Evolutionary conservation across 2,113 vertebrate species (phyloP).

Genomic region (Eolophus roseicapilla): DNA sequence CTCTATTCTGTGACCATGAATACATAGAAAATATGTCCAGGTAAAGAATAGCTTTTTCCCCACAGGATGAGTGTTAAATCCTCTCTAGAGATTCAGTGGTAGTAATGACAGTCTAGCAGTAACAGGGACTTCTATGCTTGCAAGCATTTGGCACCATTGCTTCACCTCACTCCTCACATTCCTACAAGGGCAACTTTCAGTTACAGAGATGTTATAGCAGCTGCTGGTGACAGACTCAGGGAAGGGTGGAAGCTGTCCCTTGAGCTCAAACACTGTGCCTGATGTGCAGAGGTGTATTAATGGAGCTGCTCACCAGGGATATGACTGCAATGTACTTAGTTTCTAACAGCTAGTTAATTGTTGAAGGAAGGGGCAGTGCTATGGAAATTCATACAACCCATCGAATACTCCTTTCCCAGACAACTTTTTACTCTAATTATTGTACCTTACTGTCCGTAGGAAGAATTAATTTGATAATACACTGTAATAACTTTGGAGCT

Average conservation of each 20-base stretch:
- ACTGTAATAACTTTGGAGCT: background rate
- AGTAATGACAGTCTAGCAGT: background rate
- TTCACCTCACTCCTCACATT: background rate
- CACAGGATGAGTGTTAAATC: background rate
- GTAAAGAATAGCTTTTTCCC: background rate
- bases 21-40: background rate
- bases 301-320: background rate
- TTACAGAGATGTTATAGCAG: background rate
- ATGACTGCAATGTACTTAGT: background rate
- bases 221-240: background rate
- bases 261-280: background rate
- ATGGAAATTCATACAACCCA: background rate
- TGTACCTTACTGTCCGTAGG: background rate
- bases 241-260: constrained; percentile 7
- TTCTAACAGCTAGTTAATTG: background rate
- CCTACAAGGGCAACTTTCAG: constrained; percentile 18
- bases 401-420: background rate
- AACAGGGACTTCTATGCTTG: background rate
- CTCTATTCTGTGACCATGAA: background rate
- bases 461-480: background rate
- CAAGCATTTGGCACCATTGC: background rate
- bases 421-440: background rate
- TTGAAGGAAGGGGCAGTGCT: background rate
- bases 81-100: background rate
- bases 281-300: background rate